phyloP scores from a whole-genome alignment of 2,113 vertebrate species.

The Megatriorchis doriae region DNA sequence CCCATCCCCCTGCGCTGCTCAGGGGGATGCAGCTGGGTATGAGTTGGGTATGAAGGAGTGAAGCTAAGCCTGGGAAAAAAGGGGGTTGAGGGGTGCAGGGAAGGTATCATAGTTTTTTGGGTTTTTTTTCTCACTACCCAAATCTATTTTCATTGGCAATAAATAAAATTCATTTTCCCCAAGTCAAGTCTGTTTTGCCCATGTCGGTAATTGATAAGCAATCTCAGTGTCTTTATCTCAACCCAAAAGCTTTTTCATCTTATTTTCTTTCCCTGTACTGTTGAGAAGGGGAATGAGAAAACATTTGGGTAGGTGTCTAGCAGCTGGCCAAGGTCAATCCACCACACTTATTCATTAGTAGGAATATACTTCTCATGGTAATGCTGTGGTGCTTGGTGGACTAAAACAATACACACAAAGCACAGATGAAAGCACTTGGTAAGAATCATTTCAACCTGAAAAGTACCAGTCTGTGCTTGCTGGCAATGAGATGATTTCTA shows the following conservation, averaged over 20 bases:
- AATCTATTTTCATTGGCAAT: neutral
- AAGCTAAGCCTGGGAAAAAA: neutral
- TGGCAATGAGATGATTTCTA: neutral
- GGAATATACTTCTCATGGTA: neutral
- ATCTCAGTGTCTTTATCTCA: neutral
- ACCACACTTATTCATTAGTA: neutral
- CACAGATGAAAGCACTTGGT: neutral
- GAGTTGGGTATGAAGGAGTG: neutral
- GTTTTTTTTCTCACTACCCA: neutral
- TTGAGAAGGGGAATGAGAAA: neutral
- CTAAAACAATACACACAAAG: neutral
- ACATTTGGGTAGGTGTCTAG: neutral
- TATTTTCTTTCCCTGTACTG: neutral
- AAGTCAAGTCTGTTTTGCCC: neutral
- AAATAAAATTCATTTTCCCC: neutral
- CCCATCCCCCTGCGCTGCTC: neutral
- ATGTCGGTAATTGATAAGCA: neutral
- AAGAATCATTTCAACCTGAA: neutral
- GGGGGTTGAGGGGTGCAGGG: accelerated
- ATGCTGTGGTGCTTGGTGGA: neutral
- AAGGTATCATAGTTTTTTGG: neutral
- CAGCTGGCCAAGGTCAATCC: neutral
- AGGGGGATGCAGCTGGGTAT: neutral
- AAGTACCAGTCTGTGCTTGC: neutral
- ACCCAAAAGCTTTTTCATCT: neutral